Evolutionary conservation across 2,888 invertebrate species (phyloP), one percentile per base, ranked within the genome.

Genomic region (Drosophila ezoana): DNA sequence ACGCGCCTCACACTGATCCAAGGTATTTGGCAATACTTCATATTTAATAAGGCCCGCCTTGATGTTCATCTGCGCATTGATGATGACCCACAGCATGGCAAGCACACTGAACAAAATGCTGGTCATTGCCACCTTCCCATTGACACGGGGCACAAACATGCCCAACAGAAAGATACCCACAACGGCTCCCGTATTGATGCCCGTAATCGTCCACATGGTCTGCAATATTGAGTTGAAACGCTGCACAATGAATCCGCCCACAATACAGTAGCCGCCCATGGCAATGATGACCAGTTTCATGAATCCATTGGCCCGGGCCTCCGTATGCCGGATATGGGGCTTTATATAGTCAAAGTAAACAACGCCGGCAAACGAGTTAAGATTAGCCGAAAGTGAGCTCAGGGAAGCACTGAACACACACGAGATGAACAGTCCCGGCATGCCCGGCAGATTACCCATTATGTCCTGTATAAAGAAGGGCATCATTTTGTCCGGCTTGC

Each of bases 151-250:
- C 61, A 95, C 92, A 72, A 95, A 92, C 93, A 96, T 95, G 20
- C 95, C 95, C 41, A 95, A 89, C 8, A 94, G 93, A 81, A 95
- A 95, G 1, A 95, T 93, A 0, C 95, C 95, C 66, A 95, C 94
- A 2, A 95, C 94, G 11, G 95, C 94, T 3, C 95, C 95, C 2
- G 94, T 92, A 18, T 93, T 92, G 18, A 94, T 91, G 18, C 93
- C 93, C 44, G 92, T 91, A 6, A 93, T 91, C 2, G 93, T 93
- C 44, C 92, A 83, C 9, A 93, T 87, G 2, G 93, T 90, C 90
- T 94, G 93, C 32, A 94, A 68, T 13, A 94, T 93, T 3, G 93
- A 93, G 32, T 93, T 93, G 40, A 94, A 91, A 41, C 91, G 88
- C 40, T 93, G 90, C 14, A 92, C 92, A 23, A 92, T 40, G 0